A percentile compares a stretch with the other conserved stretches of the same genome.
These are phyloP conservation scores for Platycercus adscitus DNA, from an alignment of 2,113 vertebrate species.

Conservation along the genomic window DNA sequence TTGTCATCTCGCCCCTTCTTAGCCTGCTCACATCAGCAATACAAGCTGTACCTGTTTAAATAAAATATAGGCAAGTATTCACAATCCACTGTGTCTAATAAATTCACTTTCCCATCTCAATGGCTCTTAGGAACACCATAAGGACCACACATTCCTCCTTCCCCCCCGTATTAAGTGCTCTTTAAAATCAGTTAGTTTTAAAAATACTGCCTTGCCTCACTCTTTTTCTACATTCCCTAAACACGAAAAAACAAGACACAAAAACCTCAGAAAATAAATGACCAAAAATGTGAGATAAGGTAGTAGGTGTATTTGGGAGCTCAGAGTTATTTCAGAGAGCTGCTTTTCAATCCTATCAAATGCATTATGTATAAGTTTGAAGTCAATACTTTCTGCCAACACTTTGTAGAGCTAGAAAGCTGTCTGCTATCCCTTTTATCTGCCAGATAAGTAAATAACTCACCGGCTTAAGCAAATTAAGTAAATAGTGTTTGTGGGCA, in stretches of 20 bases:
- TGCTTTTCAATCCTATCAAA: not conserved
- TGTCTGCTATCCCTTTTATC: not conserved
- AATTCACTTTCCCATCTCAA: not conserved
- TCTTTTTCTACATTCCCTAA: not conserved
- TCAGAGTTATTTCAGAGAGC: not conserved
- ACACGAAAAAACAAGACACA: not conserved
- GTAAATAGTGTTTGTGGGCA: not conserved
- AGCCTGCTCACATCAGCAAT: not conserved
- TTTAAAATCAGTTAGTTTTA: not conserved
- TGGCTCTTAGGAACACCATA: not conserved
- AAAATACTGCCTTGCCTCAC: not conserved
- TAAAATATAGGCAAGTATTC: not conserved
- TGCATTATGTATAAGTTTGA: not conserved
- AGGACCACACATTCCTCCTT: not conserved
- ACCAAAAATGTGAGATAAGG: not conserved
- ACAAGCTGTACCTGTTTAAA: not conserved
- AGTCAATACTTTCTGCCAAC: not conserved
- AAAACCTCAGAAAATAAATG: not conserved
- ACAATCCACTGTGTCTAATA: not conserved
- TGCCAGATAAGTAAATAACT: slow-evolving; percentile 21
- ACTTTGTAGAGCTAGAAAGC: not conserved
- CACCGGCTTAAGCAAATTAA: slow-evolving; percentile 16
- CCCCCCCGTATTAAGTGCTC: not conserved
- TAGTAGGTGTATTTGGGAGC: not conserved
- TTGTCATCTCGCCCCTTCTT: not conserved